These are phyloP conservation scores for Brachystomella parvula DNA, from an alignment of 1,140 invertebrate genomes.

Conservation along the genomic window DNA sequence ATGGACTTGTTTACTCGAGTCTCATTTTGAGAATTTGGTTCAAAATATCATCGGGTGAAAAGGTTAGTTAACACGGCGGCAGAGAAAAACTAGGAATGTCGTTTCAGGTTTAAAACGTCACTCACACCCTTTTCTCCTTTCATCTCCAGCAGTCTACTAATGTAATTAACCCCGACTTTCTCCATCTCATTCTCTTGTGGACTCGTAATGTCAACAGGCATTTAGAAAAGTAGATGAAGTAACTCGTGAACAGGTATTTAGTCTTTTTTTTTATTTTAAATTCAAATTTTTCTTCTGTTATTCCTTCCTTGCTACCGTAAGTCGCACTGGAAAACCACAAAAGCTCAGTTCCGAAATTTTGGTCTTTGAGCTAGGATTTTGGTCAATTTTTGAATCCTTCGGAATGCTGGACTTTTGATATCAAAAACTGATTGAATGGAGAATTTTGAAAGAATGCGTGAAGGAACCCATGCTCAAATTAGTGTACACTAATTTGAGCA, in stretches of 20 bases:
- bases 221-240: no score
- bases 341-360: no score
- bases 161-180: conserved; percentile 1
- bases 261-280: no score
- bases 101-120: conserved; percentile 4
- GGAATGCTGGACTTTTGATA: neutral
- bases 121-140: neutral
- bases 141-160: neutral
- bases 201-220: neutral
- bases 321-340: no score
- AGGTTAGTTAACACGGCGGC: neutral
- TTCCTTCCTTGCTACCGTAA: no score
- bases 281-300: no score
- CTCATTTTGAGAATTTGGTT: neutral
- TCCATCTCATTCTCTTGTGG: no score
- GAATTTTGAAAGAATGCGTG: neutral
- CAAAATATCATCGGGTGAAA: neutral
- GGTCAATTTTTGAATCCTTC: neutral
- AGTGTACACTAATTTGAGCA: neutral
- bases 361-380: no score
- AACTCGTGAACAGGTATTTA: no score
- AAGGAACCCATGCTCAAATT: neutral
- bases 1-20: neutral
- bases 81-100: neutral
- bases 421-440: neutral